Evolutionary conservation across 2,113 vertebrate species (phyloP).

Genomic region (Pachyramphus minor): DNA sequence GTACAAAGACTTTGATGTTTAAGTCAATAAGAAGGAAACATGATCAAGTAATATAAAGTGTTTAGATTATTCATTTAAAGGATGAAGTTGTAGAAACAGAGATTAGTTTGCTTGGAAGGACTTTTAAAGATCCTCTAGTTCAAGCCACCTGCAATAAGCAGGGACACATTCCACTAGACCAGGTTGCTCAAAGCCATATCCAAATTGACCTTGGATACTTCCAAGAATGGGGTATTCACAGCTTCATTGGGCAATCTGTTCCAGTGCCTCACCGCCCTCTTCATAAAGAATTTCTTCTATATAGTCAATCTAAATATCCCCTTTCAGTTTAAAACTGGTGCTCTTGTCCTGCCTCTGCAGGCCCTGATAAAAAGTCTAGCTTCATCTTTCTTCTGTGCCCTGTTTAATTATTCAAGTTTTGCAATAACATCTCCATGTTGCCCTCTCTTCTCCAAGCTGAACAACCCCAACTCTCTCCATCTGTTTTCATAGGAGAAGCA

Average conservation of each 20-base stretch:
- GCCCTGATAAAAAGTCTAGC: background rate
- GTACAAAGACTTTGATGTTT: background rate
- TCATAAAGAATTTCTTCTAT: background rate
- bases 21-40: background rate
- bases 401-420: background rate
- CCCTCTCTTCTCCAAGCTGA: background rate
- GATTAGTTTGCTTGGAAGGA: background rate
- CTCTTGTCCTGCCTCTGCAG: background rate
- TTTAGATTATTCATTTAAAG: background rate
- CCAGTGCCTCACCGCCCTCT: background rate
- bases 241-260: background rate
- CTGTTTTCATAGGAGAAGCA: background rate
- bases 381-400: background rate
- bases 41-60: background rate
- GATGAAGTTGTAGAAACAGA: background rate
- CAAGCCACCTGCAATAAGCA: background rate
- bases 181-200: background rate
- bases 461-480: too few relatives aligned
- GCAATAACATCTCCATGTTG: fast-evolving
- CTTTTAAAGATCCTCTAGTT: background rate
- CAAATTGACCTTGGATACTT: background rate
- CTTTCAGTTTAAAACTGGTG: background rate
- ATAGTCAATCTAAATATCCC: background rate
- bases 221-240: background rate
- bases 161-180: background rate